These are phyloP conservation scores for Clivina fossor DNA, from an alignment of 2,888 invertebrate genomes.

Conservation along the genomic window DNA sequence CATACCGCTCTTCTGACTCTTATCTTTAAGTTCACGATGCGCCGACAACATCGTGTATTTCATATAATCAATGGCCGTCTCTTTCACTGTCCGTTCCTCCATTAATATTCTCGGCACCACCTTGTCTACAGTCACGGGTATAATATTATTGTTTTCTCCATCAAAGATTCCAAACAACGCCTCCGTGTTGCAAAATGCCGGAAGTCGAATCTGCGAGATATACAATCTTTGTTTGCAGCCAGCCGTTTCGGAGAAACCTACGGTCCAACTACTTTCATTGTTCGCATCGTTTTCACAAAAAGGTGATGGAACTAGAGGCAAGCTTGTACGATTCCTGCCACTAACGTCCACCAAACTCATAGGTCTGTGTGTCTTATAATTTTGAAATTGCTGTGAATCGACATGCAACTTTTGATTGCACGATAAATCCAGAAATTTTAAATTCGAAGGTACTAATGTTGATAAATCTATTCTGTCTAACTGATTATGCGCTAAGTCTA, in stretches of 20 bases:
- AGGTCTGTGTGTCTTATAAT: constrained; percentile 76
- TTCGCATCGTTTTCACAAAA: constrained; percentile 60
- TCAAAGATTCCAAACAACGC: constrained; percentile 84
- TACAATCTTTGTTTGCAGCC: constrained; percentile 73
- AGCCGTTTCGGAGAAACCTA: constrained; percentile 84
- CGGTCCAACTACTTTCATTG: constrained; percentile 71
- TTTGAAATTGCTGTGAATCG: constrained; percentile 79
- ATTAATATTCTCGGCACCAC: constrained; percentile 76
- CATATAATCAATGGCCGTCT: constrained; percentile 79
- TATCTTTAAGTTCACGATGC: constrained; percentile 74
- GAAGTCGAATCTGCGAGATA: constrained; percentile 75
- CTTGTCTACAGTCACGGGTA: constrained; percentile 70
- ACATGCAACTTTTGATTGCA: constrained; percentile 81
- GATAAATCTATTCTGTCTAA: constrained; percentile 77
- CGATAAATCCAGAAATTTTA: constrained; percentile 82
- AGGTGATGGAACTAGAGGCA: constrained; percentile 60
- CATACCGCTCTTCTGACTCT: constrained; percentile 72
- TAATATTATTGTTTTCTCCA: constrained; percentile 70
- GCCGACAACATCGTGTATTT: constrained; percentile 81
- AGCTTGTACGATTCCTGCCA: constrained; percentile 70
- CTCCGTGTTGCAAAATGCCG: constrained; percentile 77
- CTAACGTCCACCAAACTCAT: constrained; percentile 84
- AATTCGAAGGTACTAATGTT: constrained; percentile 74
- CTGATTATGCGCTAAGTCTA: constrained; percentile 85
- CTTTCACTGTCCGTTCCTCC: constrained; percentile 79